A percentile compares a stretch with the other conserved stretches of the same genome.
phyloP scores from a whole-genome alignment of 2,797 vertebrate genomes.

The Notoglanidium macrostoma region DNA sequence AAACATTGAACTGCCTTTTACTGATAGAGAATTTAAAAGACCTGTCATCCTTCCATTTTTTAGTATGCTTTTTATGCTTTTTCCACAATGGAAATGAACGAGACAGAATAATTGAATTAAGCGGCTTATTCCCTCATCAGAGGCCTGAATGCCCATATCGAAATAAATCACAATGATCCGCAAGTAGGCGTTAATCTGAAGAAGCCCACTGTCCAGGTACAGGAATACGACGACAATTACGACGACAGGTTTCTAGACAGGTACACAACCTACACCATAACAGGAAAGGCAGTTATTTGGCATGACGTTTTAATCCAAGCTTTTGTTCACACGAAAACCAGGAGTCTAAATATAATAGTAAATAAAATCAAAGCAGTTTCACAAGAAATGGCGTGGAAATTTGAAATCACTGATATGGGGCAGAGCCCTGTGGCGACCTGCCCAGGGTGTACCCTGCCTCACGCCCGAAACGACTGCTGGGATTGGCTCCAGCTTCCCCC shows the following conservation, averaged over 20 bases:
- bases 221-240: constrained; percentile 8
- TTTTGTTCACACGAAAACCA: too few relatives aligned
- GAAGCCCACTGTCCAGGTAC: not conserved
- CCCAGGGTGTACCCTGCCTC: too few relatives aligned
- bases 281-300: not conserved
- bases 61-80: not conserved
- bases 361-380: not conserved
- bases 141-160: not conserved
- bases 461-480: too few relatives aligned
- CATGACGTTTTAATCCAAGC: not conserved
- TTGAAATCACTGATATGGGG: not conserved
- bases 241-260: not conserved
- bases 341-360: not conserved
- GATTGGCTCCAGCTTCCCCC: too few relatives aligned
- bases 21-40: not conserved
- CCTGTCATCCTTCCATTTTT: not conserved
- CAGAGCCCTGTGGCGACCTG: too few relatives aligned
- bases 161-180: too few relatives aligned
- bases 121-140: not conserved
- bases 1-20: not conserved
- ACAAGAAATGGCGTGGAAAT: not conserved
- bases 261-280: not conserved
- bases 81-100: not conserved
- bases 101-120: not conserved
- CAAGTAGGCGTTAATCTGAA: not conserved